A percentile compares a stretch with the other conserved stretches of the same genome.
These are phyloP conservation scores for Drosophila borealis DNA, from an alignment of 2,888 invertebrate species.

Conservation along the genomic window DNA sequence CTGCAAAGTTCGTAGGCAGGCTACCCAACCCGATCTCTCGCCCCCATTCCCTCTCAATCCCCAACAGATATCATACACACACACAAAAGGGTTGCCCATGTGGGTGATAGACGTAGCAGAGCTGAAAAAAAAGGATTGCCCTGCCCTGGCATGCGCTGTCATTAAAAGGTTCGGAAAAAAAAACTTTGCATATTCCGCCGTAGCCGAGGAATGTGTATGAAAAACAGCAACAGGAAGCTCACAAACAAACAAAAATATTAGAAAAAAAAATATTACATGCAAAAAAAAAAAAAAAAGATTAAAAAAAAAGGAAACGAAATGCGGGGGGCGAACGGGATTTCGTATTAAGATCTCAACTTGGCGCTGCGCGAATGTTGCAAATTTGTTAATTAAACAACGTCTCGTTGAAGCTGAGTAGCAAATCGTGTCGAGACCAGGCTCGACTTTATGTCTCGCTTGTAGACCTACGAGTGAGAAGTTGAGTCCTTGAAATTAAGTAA, in stretches of 20 bases:
- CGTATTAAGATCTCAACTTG: constrained; percentile 35
- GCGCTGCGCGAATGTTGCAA: constrained; percentile 43
- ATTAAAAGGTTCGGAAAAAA: constrained; percentile 49
- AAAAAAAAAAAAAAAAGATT: constrained; percentile 4
- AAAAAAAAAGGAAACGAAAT: constrained; percentile 7
- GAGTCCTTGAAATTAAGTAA: too few relatives aligned
- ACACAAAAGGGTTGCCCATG: constrained; percentile 26
- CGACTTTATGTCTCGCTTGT: not conserved
- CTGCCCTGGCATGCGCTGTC: constrained; percentile 27
- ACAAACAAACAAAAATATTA: not conserved
- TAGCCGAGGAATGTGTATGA: constrained; percentile 21
- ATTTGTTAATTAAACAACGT: constrained; percentile 58
- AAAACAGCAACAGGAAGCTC: constrained; percentile 7
- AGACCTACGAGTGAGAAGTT: too few relatives aligned
- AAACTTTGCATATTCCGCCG: constrained; percentile 36
- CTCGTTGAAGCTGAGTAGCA: constrained; percentile 35
- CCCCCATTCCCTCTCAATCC: not conserved
- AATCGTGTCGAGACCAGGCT: constrained; percentile 41
- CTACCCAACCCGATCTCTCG: not conserved
- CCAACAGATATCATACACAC: constrained; percentile 22
- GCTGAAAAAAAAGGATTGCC: constrained; percentile 11
- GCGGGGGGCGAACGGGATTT: not conserved
- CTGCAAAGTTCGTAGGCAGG: constrained; percentile 24
- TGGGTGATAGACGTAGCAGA: constrained; percentile 11
- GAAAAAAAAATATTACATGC: not conserved